Conservation (phyloP, 2,113 vertebrate species). For the Myiozetetes cayanensis region DNA sequence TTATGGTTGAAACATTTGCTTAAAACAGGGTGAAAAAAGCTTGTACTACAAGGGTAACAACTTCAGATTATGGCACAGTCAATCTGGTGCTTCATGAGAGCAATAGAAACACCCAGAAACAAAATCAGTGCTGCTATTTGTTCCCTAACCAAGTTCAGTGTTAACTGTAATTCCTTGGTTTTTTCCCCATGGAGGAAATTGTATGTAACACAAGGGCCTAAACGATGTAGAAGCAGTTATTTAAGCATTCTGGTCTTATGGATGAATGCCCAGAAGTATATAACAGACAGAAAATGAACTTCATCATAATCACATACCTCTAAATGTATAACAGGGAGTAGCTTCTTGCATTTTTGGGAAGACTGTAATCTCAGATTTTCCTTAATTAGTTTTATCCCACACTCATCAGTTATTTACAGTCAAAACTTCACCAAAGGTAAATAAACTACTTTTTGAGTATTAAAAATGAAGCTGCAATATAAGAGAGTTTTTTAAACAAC, state of each 20-base stretch:
- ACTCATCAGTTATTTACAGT: background rate
- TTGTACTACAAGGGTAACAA: background rate
- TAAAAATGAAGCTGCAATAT: background rate
- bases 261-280: fast-evolving
- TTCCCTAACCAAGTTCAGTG: background rate
- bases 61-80: background rate
- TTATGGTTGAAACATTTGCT: background rate
- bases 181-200: background rate
- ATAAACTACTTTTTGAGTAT: background rate
- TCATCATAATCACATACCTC: background rate
- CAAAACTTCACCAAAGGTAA: background rate
- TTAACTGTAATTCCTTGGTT: background rate
- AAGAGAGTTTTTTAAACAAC: background rate
- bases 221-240: background rate
- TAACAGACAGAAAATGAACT: background rate
- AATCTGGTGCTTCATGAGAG: background rate
- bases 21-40: background rate
- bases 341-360: background rate
- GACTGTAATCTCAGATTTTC: background rate
- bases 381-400: background rate
- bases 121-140: background rate
- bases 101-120: background rate
- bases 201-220: background rate
- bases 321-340: background rate
- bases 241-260: background rate